phyloP scores from a whole-genome alignment of 2,888 invertebrate genomes.

The Cabera pusaria region DNA sequence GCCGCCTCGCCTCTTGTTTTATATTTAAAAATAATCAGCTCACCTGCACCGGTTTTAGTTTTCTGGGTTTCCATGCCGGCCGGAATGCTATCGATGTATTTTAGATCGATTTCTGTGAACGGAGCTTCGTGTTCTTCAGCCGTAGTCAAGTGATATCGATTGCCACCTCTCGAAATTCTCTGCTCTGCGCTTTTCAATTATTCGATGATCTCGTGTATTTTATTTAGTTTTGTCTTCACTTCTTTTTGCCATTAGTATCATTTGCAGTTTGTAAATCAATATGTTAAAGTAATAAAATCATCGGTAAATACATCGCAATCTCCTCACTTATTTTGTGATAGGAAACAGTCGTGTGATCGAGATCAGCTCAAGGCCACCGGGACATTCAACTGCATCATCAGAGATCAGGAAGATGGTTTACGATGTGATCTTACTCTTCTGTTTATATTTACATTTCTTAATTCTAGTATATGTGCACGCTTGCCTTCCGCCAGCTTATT shows the following conservation, averaged over 20 bases:
- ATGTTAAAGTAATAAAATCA: no score
- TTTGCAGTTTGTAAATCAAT: no score
- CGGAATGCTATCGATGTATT: conserved; percentile 35
- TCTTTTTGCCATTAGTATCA: no score
- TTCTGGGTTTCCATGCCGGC: conserved; percentile 42
- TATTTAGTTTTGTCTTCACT: conserved; percentile 7
- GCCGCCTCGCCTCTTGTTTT: conserved; percentile 48
- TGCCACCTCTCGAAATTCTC: conserved; percentile 12
- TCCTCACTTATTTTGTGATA: no score
- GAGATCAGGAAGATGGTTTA: conserved; percentile 24
- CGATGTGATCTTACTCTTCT: conserved; percentile 27
- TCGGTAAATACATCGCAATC: no score
- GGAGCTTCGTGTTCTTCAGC: conserved; percentile 13
- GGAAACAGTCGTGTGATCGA: neutral
- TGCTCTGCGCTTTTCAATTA: no score
- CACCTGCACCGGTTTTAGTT: conserved; percentile 52
- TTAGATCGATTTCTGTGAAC: conserved; percentile 14
- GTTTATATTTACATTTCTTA: conserved; percentile 32
- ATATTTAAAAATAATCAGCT: conserved; percentile 65
- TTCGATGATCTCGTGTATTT: neutral
- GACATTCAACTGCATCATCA: conserved; percentile 18
- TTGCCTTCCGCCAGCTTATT: conserved; percentile 29
- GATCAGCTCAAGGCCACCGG: conserved; percentile 23
- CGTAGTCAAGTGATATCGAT: conserved; percentile 26
- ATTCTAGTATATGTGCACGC: conserved; percentile 32